These are phyloP conservation scores for Eulemur mongoz DNA, from an alignment of 2,797 vertebrate species.

Conservation along the genomic window DNA sequence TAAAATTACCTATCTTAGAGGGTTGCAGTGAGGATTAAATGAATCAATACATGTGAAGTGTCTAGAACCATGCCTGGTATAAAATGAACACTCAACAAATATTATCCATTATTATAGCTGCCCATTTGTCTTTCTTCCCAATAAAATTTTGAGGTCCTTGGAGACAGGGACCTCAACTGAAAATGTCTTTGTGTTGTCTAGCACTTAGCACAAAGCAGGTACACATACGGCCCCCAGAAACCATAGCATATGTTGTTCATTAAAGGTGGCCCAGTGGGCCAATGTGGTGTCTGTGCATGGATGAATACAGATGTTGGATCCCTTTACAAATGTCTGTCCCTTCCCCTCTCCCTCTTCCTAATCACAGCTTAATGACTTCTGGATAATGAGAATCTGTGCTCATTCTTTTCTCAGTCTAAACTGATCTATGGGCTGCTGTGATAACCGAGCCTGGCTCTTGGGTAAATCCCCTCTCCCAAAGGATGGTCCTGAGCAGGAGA, in stretches of 20 bases:
- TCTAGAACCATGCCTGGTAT: neutral
- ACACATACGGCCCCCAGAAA: neutral
- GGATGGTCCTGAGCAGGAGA: neutral
- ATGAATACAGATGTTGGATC: slow-evolving; percentile 19
- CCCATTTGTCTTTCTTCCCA: neutral
- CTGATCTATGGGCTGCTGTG: neutral
- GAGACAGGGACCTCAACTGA: neutral
- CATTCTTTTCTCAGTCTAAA: neutral
- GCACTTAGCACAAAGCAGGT: neutral
- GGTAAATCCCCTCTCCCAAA: neutral
- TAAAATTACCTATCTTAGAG: neutral
- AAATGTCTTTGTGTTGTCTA: neutral
- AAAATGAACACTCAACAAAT: neutral
- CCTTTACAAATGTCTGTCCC: slow-evolving; percentile 21
- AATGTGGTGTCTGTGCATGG: neutral
- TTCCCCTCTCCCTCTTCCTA: neutral
- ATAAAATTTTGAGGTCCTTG: neutral
- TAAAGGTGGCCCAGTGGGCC: neutral
- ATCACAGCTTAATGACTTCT: slow-evolving; percentile 30
- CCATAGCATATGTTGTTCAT: slow-evolving; percentile 26
- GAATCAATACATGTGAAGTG: neutral
- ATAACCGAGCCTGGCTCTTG: neutral
- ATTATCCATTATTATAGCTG: neutral
- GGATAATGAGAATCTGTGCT: slow-evolving; percentile 41
- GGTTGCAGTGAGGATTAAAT: neutral